These are phyloP conservation scores for Eremophila alpestris DNA, from an alignment of 2,797 vertebrate species.

Conservation along the genomic window DNA sequence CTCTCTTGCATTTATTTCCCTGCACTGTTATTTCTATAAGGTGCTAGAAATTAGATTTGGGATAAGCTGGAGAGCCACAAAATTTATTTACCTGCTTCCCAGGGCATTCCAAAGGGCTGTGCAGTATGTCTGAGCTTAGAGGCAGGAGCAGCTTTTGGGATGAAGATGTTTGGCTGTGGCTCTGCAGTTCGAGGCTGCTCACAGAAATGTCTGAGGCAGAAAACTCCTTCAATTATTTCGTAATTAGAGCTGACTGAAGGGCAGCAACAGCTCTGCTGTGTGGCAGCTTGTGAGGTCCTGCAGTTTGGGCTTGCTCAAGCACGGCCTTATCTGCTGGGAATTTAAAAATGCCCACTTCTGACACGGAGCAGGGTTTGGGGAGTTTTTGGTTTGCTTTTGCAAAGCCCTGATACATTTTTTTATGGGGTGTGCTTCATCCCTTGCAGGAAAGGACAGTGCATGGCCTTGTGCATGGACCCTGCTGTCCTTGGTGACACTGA, in stretches of 20 bases:
- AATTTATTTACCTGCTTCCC: constrained; percentile 10
- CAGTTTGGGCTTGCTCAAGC: constrained; percentile 6
- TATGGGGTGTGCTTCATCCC: background rate
- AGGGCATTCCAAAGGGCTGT: background rate
- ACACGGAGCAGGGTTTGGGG: background rate
- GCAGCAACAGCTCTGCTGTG: background rate
- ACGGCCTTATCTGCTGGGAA: background rate
- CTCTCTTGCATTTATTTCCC: constrained; percentile 13
- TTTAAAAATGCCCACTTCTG: constrained; percentile 40
- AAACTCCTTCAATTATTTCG: background rate
- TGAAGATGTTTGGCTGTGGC: background rate
- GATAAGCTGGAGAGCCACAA: background rate
- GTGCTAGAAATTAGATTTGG: background rate
- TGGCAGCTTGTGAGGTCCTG: constrained; percentile 62
- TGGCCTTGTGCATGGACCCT: rapidly evolving
- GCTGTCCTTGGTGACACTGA: background rate
- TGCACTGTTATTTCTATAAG: background rate
- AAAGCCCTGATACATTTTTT: background rate
- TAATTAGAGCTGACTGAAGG: constrained; percentile 36
- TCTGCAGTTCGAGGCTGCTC: background rate
- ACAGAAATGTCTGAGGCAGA: background rate
- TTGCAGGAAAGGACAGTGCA: background rate
- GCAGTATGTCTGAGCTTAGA: background rate
- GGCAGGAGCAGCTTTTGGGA: background rate
- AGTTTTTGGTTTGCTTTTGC: background rate